Conservation (phyloP, 1,140 invertebrate genomes). For the Nebria ingens region DNA sequence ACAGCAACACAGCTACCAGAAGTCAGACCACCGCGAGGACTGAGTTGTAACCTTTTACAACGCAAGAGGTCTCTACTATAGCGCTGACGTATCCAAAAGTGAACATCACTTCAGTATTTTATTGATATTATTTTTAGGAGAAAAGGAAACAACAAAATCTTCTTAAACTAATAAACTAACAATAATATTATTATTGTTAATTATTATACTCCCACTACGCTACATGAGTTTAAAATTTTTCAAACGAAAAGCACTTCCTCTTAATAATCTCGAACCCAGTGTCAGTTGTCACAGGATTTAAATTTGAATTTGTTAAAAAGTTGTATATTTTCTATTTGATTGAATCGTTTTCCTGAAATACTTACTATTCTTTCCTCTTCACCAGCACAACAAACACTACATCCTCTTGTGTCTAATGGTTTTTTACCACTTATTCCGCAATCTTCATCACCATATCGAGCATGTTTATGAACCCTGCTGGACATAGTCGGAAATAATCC, state of each 20-base stretch:
- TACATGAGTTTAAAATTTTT: no score
- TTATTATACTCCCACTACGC: not conserved
- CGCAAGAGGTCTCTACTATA: slow-evolving; percentile 4
- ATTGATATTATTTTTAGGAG: not conserved
- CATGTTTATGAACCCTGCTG: no score
- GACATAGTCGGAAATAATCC: no score
- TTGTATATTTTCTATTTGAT: not conserved
- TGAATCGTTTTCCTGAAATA: not conserved
- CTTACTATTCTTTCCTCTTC: not conserved
- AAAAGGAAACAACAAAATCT: not conserved
- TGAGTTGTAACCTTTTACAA: not conserved
- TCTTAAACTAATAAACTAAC: not conserved
- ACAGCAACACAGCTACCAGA: not conserved
- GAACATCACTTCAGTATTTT: not conserved
- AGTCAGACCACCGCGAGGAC: not conserved
- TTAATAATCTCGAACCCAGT: not conserved
- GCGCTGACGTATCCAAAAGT: not conserved
- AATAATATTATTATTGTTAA: not conserved
- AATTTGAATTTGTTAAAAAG: not conserved
- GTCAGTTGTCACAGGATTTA: no score
- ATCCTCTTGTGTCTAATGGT: not conserved
- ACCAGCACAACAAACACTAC: not conserved
- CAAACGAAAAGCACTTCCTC: no score
- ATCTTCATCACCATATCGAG: not conserved
- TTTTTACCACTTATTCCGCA: not conserved